Conservation (phyloP, 2,113 vertebrate genomes). For the Alethe diademata region DNA sequence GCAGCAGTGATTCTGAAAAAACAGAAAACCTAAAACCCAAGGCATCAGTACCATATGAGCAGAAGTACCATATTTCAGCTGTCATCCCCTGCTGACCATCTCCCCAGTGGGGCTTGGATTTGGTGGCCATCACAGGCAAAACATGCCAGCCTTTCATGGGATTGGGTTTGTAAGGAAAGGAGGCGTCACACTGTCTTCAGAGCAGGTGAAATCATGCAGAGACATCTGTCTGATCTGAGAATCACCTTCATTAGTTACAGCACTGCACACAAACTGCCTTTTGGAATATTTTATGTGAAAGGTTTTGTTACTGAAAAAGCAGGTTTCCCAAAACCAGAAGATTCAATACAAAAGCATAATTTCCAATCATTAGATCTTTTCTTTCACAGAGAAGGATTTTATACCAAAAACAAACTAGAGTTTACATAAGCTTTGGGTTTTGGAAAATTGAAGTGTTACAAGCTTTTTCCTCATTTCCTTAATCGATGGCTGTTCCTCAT, state of each 20-base stretch:
- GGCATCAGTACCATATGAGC: neutral
- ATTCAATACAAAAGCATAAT: neutral
- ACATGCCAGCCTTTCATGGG: rapidly evolving
- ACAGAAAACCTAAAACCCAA: too few relatives aligned
- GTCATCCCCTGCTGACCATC: neutral
- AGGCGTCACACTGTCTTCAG: neutral
- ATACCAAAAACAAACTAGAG: neutral
- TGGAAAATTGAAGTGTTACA: neutral
- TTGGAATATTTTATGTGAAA: neutral
- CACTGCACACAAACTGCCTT: neutral
- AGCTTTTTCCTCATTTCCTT: neutral
- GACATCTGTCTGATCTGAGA: neutral
- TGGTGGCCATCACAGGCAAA: neutral
- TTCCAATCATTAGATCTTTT: neutral
- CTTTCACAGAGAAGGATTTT: neutral
- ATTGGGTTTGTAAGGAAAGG: neutral
- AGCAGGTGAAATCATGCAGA: neutral
- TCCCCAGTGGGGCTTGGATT: neutral
- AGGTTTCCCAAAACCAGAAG: neutral
- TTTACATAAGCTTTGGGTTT: neutral
- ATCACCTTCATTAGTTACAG: neutral
- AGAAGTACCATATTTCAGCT: neutral
- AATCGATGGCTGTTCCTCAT: neutral
- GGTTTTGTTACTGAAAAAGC: neutral
- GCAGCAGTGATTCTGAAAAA: too few relatives aligned